Base-by-base conservation (phyloP, 53 echinoderm and acorn worm genomes). In the Echinarachnius parma region DNA sequence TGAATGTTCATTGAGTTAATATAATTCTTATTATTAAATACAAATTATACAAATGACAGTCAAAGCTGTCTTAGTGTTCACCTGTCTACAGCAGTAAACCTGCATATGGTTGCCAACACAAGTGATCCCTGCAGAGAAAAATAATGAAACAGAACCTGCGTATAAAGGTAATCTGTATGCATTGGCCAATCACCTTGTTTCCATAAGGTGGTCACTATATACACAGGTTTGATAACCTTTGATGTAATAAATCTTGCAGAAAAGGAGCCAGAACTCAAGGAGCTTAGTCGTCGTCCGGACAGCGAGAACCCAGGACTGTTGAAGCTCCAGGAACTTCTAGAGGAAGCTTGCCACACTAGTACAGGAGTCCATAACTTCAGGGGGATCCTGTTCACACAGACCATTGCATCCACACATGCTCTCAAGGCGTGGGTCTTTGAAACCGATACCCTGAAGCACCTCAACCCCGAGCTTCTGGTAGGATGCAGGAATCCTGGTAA, bases 381-480 rank as follows among this genome's bases (percentile, higher is more conserved):
- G 23, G 93, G 80, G 5, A 85, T 93, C 25, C 72, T 93, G n/a
- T 93, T 93, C 61, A 80, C 80, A 19, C 78, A 80, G 39, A 89
- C 79, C 39, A 82, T 86, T 0, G 82, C 79, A 15, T 79, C 85
- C 11, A 89, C 86, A 0, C 57, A 74, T 13, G 89, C 82, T 1
- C 77, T 93, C 49, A 80, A 86, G 46, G 68, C 63, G 9, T 93
- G 93, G 93, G 75, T 89, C 36, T 49, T 42, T 20, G 83, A 89
- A 19, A 82, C 89, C 13, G 75, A 69, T 0, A 19, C 70, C 52
- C 53, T 93, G 53, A 30, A 39, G 24, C 29, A 60, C 34, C 28
- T 93, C 23, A 74, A 60, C 16, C 86, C 93, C 10, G 83, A 82
- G 44, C 53, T 64, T 15, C 76, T 93, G 22, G 82, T 82, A 10